A percentile compares a stretch with the other conserved stretches of the same genome.
phyloP scores from a whole-genome alignment of 2,797 vertebrate species.

The Amblyopsis hoosieri region DNA sequence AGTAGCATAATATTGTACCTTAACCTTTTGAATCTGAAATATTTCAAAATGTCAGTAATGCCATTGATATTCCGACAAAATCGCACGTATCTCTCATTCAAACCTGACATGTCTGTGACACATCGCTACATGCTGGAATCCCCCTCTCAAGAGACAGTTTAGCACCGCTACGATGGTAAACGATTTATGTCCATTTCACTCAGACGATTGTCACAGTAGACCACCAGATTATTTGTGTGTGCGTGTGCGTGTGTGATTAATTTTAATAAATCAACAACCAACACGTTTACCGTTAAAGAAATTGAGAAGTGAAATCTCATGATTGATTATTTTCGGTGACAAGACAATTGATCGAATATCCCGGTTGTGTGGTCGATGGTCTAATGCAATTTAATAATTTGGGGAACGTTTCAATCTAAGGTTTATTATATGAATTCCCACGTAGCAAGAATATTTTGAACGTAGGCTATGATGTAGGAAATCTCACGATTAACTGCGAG shows the following conservation, averaged over 20 bases:
- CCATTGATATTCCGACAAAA: constrained; percentile 19
- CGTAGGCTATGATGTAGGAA: constrained; percentile 44
- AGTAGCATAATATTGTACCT: no score
- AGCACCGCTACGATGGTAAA: constrained; percentile 66
- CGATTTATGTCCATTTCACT: constrained; percentile 72
- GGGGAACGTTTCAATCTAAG: no score
- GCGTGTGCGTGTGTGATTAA: constrained; percentile 18
- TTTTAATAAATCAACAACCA: constrained; percentile 33
- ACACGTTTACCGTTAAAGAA: neutral
- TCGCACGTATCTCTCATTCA: constrained; percentile 24
- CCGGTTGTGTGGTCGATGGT: neutral
- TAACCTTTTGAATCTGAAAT: constrained; percentile 9
- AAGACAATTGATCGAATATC: neutral
- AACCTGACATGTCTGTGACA: constrained; percentile 44
- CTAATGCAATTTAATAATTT: no score
- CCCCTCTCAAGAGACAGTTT: constrained; percentile 54
- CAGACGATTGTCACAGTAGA: constrained; percentile 59
- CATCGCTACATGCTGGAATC: constrained; percentile 47
- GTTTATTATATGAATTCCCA: no score
- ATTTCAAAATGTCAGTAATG: constrained; percentile 11
- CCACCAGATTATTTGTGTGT: constrained; percentile 34
- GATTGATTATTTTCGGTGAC: neutral
- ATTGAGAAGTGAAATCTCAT: no score
- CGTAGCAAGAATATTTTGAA: constrained; percentile 45
- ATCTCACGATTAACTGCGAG: constrained; percentile 78